Percentiles rank a stretch among this genome's conserved stretches.
Evolutionary conservation across 1,140 invertebrate genomes (phyloP).

Genomic region (Forficula auricularia): DNA sequence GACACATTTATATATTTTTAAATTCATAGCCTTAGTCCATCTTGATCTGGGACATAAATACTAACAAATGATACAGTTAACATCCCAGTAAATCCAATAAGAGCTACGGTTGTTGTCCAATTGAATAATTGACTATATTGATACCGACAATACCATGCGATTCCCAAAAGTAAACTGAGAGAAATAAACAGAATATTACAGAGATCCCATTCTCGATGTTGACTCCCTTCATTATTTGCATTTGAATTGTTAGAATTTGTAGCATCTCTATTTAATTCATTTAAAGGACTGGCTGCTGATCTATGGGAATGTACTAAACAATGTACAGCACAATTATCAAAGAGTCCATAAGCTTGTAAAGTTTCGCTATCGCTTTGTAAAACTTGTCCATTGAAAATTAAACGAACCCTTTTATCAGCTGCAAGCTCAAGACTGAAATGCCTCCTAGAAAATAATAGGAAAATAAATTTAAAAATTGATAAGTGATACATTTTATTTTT

Average conservation of each 20-base stretch:
- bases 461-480: conserved; percentile 11
- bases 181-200: conserved; percentile 28
- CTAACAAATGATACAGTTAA: conserved; percentile 35
- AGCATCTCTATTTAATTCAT: not conserved
- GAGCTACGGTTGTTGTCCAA: conserved; percentile 37
- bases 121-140: conserved; percentile 42
- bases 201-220: conserved; percentile 20
- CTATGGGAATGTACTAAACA: conserved; percentile 54
- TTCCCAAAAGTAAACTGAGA: conserved; percentile 31
- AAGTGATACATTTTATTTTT: not conserved
- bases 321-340: conserved; percentile 74
- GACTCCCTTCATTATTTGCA: conserved; percentile 1
- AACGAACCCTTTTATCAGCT: conserved; percentile 54
- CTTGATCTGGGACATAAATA: conserved; percentile 30
- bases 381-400: conserved; percentile 78
- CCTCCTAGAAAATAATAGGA: conserved; percentile 37
- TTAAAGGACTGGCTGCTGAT: not conserved
- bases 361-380: conserved; percentile 56
- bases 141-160: conserved; percentile 43
- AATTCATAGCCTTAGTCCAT: conserved; percentile 23
- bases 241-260: not conserved
- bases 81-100: conserved; percentile 38
- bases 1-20: too few species aligned
- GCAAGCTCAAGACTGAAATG: conserved; percentile 65
- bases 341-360: conserved; percentile 57